phyloP scores from a whole-genome alignment of 2,797 vertebrate species.

The Dendrocincla tyrannina region DNA sequence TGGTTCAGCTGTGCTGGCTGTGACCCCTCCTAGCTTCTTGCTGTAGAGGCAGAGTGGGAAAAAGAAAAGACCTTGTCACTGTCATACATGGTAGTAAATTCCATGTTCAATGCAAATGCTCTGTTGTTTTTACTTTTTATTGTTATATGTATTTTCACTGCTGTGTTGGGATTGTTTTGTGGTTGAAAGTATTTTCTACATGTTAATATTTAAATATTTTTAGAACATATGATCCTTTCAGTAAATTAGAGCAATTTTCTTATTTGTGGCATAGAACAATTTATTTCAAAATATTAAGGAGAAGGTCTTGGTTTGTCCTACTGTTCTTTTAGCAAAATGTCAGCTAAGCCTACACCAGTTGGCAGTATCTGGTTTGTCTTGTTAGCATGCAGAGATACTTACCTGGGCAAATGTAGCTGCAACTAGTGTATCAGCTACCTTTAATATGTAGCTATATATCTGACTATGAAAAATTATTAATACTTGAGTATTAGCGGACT shows the following conservation, averaged over 20 bases:
- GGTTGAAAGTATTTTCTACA: background rate
- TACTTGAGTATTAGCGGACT: background rate
- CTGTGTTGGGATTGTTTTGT: background rate
- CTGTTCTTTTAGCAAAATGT: slow-evolving; percentile 42
- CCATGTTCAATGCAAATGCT: background rate
- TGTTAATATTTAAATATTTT: slow-evolving; percentile 53
- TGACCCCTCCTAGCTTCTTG: background rate
- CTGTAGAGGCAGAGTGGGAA: background rate
- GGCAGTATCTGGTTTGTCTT: slow-evolving; percentile 34
- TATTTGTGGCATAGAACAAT: slow-evolving; percentile 39
- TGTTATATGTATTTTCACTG: background rate
- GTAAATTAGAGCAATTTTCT: slow-evolving; percentile 28
- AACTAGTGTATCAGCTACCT: background rate
- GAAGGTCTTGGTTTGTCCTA: slow-evolving; percentile 50
- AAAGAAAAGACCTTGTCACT: background rate
- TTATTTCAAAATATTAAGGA: slow-evolving; percentile 57
- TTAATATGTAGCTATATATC: background rate
- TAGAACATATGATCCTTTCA: slow-evolving; percentile 15
- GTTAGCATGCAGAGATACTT: background rate
- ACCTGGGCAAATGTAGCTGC: background rate
- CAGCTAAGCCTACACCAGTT: background rate
- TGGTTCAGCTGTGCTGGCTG: rapidly evolving
- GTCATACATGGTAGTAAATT: background rate
- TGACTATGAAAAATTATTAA: background rate
- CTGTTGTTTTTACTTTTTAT: background rate